Base-by-base conservation (phyloP, 2,113 vertebrate species). In the Tychaedon coryphoeus region DNA sequence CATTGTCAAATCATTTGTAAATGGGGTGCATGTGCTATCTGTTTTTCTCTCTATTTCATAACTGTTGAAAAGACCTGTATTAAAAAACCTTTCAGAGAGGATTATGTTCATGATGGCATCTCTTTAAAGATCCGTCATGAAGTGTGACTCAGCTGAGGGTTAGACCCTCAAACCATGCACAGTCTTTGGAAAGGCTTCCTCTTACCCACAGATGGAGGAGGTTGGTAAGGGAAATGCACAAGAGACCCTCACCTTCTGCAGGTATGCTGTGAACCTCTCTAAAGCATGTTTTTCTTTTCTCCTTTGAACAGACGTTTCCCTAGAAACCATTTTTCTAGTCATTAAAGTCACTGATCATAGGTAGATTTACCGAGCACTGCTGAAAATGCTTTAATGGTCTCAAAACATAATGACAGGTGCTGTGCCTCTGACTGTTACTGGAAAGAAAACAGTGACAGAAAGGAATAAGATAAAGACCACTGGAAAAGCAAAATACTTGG, bases 291-390 rank as follows among this genome's bases (percentile, higher is more conserved):
- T 89, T 91, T 54, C 72, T 53, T 88, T 53, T 88, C 47, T 90
- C 50, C 73, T 94, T 92, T 76, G 60, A 89, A 62, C 28, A 79
- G 47, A 74, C 23, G 66, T 97, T 97, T 97, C 94, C 95, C 70
- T 94, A 96, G 95, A 95, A 97, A 96, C 92, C 72, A 71, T 75
- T 96, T 86, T 93, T 56, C 83, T 89, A 71, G 50, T 90, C 95
- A 94, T 93, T 96, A 91, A 93, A 91, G 62, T 81, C 82, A 72
- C 57, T 80, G 67, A 86, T 93, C 10, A 1, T 77, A 75, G 53
- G n/a, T 73, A 79, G 67, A 74, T 88, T 92, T 90, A 58, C 50
- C 75, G 88, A 83, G 71, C 69, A 82, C 64, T 93, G 71, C 67
- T 94, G 78, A 62, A 95, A 97, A 66, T 40, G 62, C 43, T 80